phyloP scores from a whole-genome alignment of 2,113 vertebrate species.

The Colaptes auratus region DNA sequence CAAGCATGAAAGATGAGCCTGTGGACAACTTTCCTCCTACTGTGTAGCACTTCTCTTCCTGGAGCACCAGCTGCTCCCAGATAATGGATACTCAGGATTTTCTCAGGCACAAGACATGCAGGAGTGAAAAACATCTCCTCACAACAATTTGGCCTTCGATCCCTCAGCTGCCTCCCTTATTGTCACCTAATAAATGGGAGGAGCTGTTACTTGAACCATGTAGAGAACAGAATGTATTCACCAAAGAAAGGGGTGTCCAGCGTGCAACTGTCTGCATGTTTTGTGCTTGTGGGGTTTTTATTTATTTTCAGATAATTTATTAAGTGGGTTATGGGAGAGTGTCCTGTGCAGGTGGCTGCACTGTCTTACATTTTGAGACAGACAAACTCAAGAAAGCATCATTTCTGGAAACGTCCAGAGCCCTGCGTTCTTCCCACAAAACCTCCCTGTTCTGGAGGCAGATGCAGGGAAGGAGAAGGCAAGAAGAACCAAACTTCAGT shows the following conservation, averaged over 20 bases:
- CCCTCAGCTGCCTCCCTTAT: constrained; percentile 46
- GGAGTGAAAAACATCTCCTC: constrained; percentile 59
- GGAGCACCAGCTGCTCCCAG: constrained; percentile 71
- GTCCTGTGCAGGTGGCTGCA: constrained; percentile 48
- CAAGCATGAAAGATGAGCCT: constrained; percentile 11
- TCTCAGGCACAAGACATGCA: constrained; percentile 74
- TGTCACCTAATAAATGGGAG: constrained; percentile 51
- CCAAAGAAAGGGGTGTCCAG: constrained; percentile 76
- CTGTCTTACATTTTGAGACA: constrained; percentile 14
- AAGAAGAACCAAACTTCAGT: neutral
- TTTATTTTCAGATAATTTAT: constrained; percentile 83
- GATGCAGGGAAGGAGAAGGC: neutral
- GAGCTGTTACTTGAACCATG: constrained; percentile 73
- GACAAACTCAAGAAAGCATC: neutral
- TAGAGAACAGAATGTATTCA: constrained; percentile 74
- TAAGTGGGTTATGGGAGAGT: constrained; percentile 58
- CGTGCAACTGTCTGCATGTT: constrained; percentile 70
- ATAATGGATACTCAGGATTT: constrained; percentile 76
- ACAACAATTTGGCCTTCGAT: constrained; percentile 66
- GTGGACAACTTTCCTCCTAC: constrained; percentile 16
- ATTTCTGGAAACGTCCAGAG: constrained; percentile 55
- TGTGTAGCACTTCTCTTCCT: constrained; percentile 49
- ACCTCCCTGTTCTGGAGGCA: constrained; percentile 2
- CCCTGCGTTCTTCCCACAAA: constrained; percentile 43
- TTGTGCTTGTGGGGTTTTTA: constrained; percentile 71